Base-by-base conservation (phyloP, 2,888 invertebrate genomes). In the Agonopterix alstromeriana region DNA sequence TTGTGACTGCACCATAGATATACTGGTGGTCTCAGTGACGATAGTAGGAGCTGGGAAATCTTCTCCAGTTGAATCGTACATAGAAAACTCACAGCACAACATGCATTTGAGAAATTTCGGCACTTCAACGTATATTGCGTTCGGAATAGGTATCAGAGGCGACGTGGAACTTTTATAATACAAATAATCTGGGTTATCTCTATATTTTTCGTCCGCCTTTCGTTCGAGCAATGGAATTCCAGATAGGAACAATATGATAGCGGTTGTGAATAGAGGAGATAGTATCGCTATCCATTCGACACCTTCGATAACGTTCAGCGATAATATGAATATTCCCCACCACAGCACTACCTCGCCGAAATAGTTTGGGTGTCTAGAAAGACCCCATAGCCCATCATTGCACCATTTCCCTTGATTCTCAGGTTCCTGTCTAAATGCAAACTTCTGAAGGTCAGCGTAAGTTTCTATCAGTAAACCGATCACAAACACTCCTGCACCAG, bases 241-340 rank as follows among this genome's bases (percentile, higher is more conserved):
- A 48, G 97, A 97, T 65, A 97, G 90, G 82, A 97, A 97, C 47
- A 97, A 87, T 65, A 97, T 94, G 55, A 97, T 97, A 58, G 95
- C 83, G 10, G 94, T 94, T 14, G 95, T 97, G 77, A 97, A 97
- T 51, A 97, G 84, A 5, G 97, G 97, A 10, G 96, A 97, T 61
- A 96, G 90, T 60, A 96, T 93, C 8, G 94, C 96, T 27, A 96
- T 90, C 94, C 96, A 97, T 84, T 97, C 96, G 36, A 92, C 87
- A 11, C 96, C 95, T 65, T 94, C 92, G 61, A 97, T 92, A 11
- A 97, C 94, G 72, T 96, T 96, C 36, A 97, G 78, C 0, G 97
- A 95, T 75, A 97, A 94, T 47, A 95, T 92, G 72, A 97, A 97
- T 63, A 97, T 94, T 3, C 98, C 97, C 95, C 97, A 95, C 97